Evolutionary conservation across 2,797 vertebrate species (phyloP).

Genomic region (Sebastes iracundus): DNA sequence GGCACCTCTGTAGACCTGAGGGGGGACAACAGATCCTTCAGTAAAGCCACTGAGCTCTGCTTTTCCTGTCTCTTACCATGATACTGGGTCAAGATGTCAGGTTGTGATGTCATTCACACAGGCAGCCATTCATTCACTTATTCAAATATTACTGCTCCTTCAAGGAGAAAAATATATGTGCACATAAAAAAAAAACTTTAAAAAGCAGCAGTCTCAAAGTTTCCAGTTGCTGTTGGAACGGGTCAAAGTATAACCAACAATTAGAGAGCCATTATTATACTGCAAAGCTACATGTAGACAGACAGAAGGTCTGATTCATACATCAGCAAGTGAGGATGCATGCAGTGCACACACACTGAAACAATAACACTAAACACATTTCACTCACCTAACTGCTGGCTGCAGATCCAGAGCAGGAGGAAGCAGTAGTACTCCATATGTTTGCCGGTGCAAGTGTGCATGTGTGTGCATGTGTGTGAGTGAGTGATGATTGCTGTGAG

Average conservation of each 20-base stretch:
- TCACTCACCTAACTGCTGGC: slow-evolving; percentile 89
- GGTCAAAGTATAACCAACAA: slow-evolving; percentile 33
- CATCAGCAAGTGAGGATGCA: background rate
- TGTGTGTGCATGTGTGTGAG: slow-evolving; percentile 11
- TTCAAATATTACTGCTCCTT: background rate
- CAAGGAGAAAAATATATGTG: background rate
- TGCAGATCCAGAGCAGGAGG: slow-evolving; percentile 88
- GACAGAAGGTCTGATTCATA: slow-evolving; percentile 6
- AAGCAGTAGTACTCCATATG: slow-evolving; percentile 90
- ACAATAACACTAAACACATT: slow-evolving; percentile 32
- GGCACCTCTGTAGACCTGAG: slow-evolving; percentile 28
- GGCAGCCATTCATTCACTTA: slow-evolving; percentile 28
- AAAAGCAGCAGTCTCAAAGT: slow-evolving; percentile 29
- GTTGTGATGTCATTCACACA: slow-evolving; percentile 31
- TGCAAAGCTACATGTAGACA: slow-evolving; percentile 2
- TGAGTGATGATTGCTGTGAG: slow-evolving; percentile 47
- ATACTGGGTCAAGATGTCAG: slow-evolving; percentile 40
- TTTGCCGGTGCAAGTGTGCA: slow-evolving; percentile 49
- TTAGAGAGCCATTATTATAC: slow-evolving; percentile 32
- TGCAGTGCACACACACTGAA: background rate
- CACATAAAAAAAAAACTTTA: background rate
- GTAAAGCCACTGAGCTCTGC: slow-evolving; percentile 40
- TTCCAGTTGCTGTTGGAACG: slow-evolving; percentile 34
- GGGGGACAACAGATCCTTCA: slow-evolving; percentile 24
- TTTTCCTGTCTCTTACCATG: slow-evolving; percentile 32